Evolutionary conservation across 2,888 invertebrate genomes (phyloP).

Genomic region (Eupithecia pulchellata): DNA sequence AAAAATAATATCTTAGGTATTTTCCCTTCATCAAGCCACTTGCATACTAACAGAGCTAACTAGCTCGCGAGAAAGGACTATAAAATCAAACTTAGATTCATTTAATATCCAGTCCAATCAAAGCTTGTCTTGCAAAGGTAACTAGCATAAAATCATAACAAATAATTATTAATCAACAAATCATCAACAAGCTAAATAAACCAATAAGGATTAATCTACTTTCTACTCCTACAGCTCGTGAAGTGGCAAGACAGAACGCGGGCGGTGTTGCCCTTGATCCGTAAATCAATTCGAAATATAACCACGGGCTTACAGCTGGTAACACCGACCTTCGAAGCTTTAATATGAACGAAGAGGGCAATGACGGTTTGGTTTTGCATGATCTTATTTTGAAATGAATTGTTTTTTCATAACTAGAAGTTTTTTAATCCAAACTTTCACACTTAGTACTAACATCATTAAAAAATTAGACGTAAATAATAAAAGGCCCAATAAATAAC

Average conservation of each 20-base stretch:
- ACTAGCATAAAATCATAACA: constrained; percentile 1
- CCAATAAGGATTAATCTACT: constrained; percentile 37
- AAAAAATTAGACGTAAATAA: too few relatives aligned
- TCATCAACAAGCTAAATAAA: constrained; percentile 22
- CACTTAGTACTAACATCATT: too few relatives aligned
- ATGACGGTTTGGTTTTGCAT: neutral
- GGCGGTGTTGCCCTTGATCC: constrained; percentile 43
- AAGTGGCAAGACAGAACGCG: constrained; percentile 29
- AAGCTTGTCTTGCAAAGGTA: neutral
- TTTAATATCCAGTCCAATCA: constrained; percentile 4
- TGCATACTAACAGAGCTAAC: neutral
- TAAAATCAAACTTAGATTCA: neutral
- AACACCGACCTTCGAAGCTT: constrained; percentile 18
- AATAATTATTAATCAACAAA: constrained; percentile 22
- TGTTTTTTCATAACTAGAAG: neutral
- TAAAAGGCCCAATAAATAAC: neutral
- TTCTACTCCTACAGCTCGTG: constrained; percentile 42
- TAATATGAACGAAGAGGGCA: constrained; percentile 8
- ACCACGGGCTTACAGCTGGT: constrained; percentile 12
- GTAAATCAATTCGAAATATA: constrained; percentile 33
- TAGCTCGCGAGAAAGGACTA: neutral
- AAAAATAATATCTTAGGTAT: neutral
- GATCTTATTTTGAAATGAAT: neutral
- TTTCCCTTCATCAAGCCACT: neutral
- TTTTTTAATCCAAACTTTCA: too few relatives aligned